A percentile compares a stretch with the other conserved stretches of the same genome.
phyloP scores from a whole-genome alignment of 2,888 invertebrate species.

The Trichopria drosophilae region DNA sequence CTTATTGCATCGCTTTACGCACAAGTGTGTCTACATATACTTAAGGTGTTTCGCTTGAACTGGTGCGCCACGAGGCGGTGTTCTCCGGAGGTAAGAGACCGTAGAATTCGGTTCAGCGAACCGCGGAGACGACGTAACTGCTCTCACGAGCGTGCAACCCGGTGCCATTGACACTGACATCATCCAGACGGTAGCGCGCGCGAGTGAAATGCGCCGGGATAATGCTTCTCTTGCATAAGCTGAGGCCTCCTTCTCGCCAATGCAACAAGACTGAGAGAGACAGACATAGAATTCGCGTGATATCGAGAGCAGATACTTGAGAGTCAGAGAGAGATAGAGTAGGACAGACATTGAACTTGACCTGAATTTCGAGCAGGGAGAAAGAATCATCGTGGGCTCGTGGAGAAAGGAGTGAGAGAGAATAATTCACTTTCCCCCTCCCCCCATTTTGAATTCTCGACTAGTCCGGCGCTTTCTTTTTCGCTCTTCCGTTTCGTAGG shows the following conservation, averaged over 20 bases:
- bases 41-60: too few species aligned
- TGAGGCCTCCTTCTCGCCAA: neutral
- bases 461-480: slow-evolving; percentile 22
- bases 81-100: slow-evolving; percentile 30
- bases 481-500: neutral
- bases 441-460: slow-evolving; percentile 47
- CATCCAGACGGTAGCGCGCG: slow-evolving; percentile 43
- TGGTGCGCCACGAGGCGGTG: too few species aligned
- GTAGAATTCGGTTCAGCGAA: slow-evolving; percentile 52
- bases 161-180: slow-evolving; percentile 56
- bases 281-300: slow-evolving; percentile 23
- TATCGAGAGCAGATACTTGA: slow-evolving; percentile 12
- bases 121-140: slow-evolving; percentile 42
- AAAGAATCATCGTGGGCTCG: slow-evolving; percentile 45
- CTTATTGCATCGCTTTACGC: too few species aligned
- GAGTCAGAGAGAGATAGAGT: slow-evolving; percentile 22
- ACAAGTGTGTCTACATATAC: too few species aligned
- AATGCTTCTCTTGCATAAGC: slow-evolving; percentile 5
- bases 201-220: slow-evolving; percentile 42
- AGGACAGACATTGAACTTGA: slow-evolving; percentile 43
- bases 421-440: slow-evolving; percentile 52
- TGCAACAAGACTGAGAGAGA: neutral
- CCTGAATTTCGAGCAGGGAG: slow-evolving; percentile 41
- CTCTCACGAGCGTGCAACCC: slow-evolving; percentile 38
- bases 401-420: slow-evolving; percentile 44